These are phyloP conservation scores for Telmatochromis bifrenatus DNA, from an alignment of 2,113 vertebrate genomes.

Conservation along the genomic window DNA sequence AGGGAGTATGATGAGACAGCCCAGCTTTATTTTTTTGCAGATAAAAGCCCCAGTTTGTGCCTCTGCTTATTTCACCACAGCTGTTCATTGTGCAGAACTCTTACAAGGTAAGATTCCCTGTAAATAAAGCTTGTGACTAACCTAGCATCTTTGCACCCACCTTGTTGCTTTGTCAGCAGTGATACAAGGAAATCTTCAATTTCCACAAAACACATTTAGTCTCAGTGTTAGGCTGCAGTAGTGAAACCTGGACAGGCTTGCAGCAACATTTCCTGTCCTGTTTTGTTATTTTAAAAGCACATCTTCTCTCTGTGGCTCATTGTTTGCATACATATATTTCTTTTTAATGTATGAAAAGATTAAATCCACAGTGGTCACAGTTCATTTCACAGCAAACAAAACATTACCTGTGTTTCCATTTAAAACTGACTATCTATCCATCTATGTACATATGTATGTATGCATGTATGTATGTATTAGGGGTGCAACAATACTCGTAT, in stretches of 20 bases:
- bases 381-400: not conserved
- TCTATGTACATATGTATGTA: fast-evolving
- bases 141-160: not conserved
- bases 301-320: not conserved
- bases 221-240: not conserved
- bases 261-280: not conserved
- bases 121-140: not conserved
- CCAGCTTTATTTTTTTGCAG: constrained; percentile 2
- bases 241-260: not conserved
- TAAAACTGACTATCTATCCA: not conserved
- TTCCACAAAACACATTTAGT: not conserved
- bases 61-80: not conserved
- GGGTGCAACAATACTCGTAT: too few species aligned
- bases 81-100: not conserved
- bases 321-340: not conserved
- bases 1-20: not conserved
- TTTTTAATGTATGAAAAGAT: not conserved
- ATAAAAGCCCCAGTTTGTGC: not conserved
- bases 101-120: not conserved
- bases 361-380: not conserved
- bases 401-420: not conserved
- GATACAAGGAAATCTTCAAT: not conserved
- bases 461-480: not conserved
- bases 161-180: not conserved
- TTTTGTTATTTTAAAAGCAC: not conserved